Evolutionary conservation across 2,113 vertebrate genomes (phyloP), one percentile per base, ranked within the genome.

Genomic region (Colossoma macropomum): DNA sequence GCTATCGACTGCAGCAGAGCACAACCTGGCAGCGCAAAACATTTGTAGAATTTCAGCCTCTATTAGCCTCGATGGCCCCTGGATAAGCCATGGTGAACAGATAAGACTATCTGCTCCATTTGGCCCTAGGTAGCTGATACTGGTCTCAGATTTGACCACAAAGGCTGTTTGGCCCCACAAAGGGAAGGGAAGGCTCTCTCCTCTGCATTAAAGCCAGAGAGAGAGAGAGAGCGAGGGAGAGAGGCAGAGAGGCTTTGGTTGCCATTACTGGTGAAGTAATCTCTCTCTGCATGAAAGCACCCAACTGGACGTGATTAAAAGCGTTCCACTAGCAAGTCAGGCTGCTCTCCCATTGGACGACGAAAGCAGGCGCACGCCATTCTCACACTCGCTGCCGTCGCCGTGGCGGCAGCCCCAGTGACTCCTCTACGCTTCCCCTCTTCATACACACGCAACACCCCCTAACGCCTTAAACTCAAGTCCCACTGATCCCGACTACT

Each of bases 261-360:
- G 90, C 88, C 88, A 92, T 93, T 92, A 93, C 91, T 92, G 90
- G 89, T 89, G 89, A 92, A 92, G 92, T 92, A 92, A 93, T 94
- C 87, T 91, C 89, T 91, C 82, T n/a, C 66, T 70, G 86, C 77
- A 89, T 93, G 91, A 92, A 89, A 87, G 89, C 63, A 84, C 87
- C 83, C 81, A 89, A 92, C 90, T 92, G 92, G 87, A 90, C 89
- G 85, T 92, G 92, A 94, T 93, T 93, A 93, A 92, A 94, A 88
- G 86, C 73, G 52, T 62, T 86, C 86, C 90, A 85, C 59, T 50
- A 65, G 80, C 28, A 41, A 81, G 70, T 88, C 90, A 87, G 52
- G 81, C 89, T 87, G 89, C 78, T 85, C 81, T 80, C 17, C 80
- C 77, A 88, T 89, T 88, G 88, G 90, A 82, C 77, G 79, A 87